A percentile compares a stretch with the other conserved stretches of the same genome.
phyloP scores from a whole-genome alignment of 1,140 invertebrate genomes.

The Neuroterus valhalla region DNA sequence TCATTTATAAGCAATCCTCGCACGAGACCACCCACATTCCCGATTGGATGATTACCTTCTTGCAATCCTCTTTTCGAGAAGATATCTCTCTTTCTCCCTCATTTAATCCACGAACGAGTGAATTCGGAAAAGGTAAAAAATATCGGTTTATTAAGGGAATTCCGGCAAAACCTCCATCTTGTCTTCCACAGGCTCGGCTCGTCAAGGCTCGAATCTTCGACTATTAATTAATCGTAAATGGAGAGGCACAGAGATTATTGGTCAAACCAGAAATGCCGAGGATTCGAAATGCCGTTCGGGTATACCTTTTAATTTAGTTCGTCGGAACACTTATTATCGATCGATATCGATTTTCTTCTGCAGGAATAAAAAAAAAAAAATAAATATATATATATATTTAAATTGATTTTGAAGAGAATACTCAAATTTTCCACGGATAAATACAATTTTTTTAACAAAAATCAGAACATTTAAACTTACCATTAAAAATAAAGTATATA shows the following conservation, averaged over 20 bases:
- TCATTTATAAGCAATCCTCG: constrained; percentile 66
- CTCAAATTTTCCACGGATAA: too few species aligned
- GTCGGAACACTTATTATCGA: neutral
- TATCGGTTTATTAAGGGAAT: constrained; percentile 46
- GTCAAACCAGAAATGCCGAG: neutral
- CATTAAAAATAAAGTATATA: neutral
- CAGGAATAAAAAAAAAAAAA: too few species aligned
- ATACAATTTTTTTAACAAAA: too few species aligned
- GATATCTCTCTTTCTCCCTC: constrained; percentile 1
- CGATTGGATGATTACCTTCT: constrained; percentile 63
- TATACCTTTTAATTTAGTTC: neutral
- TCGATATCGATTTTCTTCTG: neutral
- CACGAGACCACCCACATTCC: constrained; percentile 69
- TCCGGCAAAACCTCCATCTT: constrained; percentile 34
- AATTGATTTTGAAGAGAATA: too few species aligned
- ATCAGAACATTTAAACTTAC: neutral
- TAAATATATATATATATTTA: neutral
- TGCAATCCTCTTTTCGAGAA: constrained; percentile 47
- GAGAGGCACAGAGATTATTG: constrained; percentile 34
- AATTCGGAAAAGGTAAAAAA: constrained; percentile 14
- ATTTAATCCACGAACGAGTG: neutral
- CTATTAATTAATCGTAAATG: constrained; percentile 63
- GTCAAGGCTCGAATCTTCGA: constrained; percentile 17
- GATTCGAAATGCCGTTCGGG: neutral
- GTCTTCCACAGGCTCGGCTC: neutral